phyloP scores from a whole-genome alignment of 2,888 invertebrate species.

The Cremastinae sp. region DNA sequence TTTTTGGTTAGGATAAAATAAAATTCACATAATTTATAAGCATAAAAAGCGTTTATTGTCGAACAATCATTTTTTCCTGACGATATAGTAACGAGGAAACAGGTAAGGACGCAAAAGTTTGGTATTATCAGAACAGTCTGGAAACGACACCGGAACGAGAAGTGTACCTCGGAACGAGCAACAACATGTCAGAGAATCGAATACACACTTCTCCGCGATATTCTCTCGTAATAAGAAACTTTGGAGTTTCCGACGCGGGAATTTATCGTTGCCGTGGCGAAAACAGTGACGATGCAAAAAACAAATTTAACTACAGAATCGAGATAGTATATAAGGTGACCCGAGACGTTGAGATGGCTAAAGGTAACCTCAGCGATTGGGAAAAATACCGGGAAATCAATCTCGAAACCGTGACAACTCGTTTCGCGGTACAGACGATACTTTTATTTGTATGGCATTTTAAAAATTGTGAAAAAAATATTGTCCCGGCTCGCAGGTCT shows the following conservation, averaged over 20 bases:
- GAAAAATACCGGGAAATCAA: constrained; percentile 80
- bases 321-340: constrained; percentile 75
- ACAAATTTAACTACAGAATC: constrained; percentile 81
- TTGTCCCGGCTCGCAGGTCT: constrained; percentile 68
- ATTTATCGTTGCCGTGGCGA: constrained; percentile 81
- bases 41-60: background rate
- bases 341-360: constrained; percentile 66
- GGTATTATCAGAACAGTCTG: constrained; percentile 80
- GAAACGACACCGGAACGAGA: constrained; percentile 74
- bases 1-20: constrained; percentile 79
- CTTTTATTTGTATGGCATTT: too few relatives aligned
- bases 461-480: background rate
- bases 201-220: constrained; percentile 80
- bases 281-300: constrained; percentile 76
- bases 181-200: constrained; percentile 79
- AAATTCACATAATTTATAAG: constrained; percentile 18
- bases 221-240: constrained; percentile 79
- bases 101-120: constrained; percentile 80
- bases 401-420: constrained; percentile 79
- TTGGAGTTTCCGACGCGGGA: constrained; percentile 79
- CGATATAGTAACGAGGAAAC: constrained; percentile 71
- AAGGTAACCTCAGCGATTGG: constrained; percentile 81
- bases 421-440: too few relatives aligned
- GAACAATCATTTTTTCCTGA: background rate
- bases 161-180: constrained; percentile 81